A percentile compares a stretch with the other conserved stretches of the same genome.
phyloP scores from a whole-genome alignment of 1,140 invertebrate genomes.

The Agrilus planipennis region DNA sequence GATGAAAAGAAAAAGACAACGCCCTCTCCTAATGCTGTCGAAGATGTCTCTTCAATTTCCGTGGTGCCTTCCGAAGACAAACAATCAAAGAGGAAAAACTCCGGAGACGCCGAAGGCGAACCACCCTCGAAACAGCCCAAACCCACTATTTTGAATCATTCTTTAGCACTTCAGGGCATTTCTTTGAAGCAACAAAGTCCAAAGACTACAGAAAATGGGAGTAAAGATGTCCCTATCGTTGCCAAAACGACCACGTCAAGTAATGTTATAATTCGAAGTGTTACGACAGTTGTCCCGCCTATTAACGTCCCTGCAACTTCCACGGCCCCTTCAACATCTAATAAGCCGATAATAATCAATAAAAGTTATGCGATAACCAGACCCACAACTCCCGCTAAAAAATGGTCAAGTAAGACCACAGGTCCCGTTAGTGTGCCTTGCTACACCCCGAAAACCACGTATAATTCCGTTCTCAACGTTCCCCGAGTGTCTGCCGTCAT shows the following conservation, averaged over 20 bases:
- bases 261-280: background rate
- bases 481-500: constrained; percentile 14
- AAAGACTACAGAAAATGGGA: constrained; percentile 2
- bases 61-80: too few relatives aligned
- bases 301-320: background rate
- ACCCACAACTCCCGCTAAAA: background rate
- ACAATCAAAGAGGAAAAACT: too few relatives aligned
- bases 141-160: constrained; percentile 24
- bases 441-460: constrained; percentile 20
- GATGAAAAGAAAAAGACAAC: too few relatives aligned
- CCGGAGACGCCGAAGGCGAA: constrained; percentile 11
- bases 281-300: background rate
- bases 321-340: background rate
- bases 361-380: constrained; percentile 7
- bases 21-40: too few relatives aligned
- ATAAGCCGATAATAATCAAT: constrained; percentile 16
- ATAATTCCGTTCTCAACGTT: constrained; percentile 18
- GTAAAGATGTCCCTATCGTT: too few relatives aligned
- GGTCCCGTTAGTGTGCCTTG: constrained; percentile 13
- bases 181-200: constrained; percentile 30
- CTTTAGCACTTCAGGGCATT: constrained; percentile 33
- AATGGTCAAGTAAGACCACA: background rate
- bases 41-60: too few relatives aligned
- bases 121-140: constrained; percentile 20
- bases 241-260: background rate